Evolutionary conservation across 1,140 invertebrate species (phyloP).

Genomic region (Helicoverpa armigera): DNA sequence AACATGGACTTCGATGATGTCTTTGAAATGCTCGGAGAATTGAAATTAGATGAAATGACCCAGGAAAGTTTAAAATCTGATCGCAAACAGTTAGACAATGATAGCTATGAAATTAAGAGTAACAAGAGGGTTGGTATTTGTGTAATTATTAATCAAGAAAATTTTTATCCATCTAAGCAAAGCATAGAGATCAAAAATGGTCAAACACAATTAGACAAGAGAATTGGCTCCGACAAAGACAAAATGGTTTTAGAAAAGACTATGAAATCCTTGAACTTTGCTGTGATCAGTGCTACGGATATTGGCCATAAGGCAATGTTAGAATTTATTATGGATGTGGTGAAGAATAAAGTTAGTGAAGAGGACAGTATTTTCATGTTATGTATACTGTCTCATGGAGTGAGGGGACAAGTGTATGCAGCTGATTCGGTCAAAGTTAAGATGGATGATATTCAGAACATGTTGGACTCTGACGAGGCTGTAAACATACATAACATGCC

Average conservation of each 20-base stretch:
- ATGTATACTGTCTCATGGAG: constrained; percentile 81
- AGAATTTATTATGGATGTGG: constrained; percentile 67
- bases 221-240: constrained; percentile 74
- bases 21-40: constrained; percentile 60
- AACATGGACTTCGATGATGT: constrained; percentile 62
- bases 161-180: constrained; percentile 75
- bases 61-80: constrained; percentile 72
- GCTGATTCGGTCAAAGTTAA: constrained; percentile 81
- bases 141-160: constrained; percentile 81
- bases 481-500: constrained; percentile 68
- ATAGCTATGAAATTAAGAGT: constrained; percentile 73
- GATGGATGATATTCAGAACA: constrained; percentile 74
- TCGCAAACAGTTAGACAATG: constrained; percentile 55
- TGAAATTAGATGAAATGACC: constrained; percentile 58
- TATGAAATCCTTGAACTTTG: constrained; percentile 74
- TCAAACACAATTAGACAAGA: constrained; percentile 56
- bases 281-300: constrained; percentile 68
- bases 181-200: constrained; percentile 63
- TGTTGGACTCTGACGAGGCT: constrained; percentile 75
- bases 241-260: constrained; percentile 68
- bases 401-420: constrained; percentile 77
- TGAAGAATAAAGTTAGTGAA: constrained; percentile 63
- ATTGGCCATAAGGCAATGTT: constrained; percentile 70
- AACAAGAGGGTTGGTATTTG: constrained; percentile 73
- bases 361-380: constrained; percentile 80